Evolutionary conservation across 2,113 vertebrate genomes (phyloP), one percentile per base, ranked within the genome.

Genomic region (Microtus oregoni): DNA sequence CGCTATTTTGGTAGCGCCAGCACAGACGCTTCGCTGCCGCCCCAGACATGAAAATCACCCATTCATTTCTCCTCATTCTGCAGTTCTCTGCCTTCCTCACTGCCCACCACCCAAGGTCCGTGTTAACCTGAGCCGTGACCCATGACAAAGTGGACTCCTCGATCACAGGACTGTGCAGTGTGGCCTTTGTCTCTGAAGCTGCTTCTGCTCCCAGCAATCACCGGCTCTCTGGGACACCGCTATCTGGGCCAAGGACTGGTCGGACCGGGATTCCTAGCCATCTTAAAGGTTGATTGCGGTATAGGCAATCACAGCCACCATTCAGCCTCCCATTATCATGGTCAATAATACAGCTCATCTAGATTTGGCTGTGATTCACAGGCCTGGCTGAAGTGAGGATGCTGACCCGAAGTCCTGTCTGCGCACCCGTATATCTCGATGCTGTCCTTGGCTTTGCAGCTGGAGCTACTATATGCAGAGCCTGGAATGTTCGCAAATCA

Each of bases 111-210:
- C 24, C 17, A 38, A 58, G 63, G n/a, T 86, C 87, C 81, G 17
- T 81, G 95, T 95, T 88, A 91, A 88, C 89, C 83, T 92, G 93
- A 93, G 61, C 91, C 92, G 86, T 92, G 95, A 94, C 83, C 93
- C 89, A n/a, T 50, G 89, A 88, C 79, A 61, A 65, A 75, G 86
- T 41, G 47, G 93, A 38, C 55, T 72, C 77, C 83, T 93, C 22
- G 0, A 22, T 79, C 83, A 91, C 32, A 76, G 55, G 58, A 12
- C 30, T 76, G 70, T 44, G 67, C 11, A 0, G 7, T 30, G 26
- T 61, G 90, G 76, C 41, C 67, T 88, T 93, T 89, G 93, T 93
- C 72, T 88, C 26, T 17, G 70, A 76, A 83, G 91, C 35, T 22
- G 55, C 87, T 86, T 44, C 89, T 68, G 10, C 61, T 90, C 61